Conservation (phyloP, 2,888 invertebrate genomes). For the Elmis aenea region DNA sequence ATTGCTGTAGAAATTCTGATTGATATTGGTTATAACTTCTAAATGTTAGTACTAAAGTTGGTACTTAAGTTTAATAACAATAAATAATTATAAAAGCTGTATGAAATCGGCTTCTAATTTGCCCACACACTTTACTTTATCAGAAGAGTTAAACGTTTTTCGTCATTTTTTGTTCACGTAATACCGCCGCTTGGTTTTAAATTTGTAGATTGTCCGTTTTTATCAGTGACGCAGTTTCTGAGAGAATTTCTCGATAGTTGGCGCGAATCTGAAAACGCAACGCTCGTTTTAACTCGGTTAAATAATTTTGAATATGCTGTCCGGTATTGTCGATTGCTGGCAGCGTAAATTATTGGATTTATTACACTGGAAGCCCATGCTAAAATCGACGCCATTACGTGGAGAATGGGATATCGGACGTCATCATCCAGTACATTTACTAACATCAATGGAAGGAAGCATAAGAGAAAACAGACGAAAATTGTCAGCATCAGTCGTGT, state of each 20-base stretch:
- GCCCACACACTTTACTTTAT: too few species aligned
- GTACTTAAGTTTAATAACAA: too few species aligned
- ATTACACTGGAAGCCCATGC: slow-evolving; percentile 89
- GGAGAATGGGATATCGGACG: slow-evolving; percentile 66
- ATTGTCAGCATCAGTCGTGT: slow-evolving; percentile 84
- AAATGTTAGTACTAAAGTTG: too few species aligned
- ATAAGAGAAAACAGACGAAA: slow-evolving; percentile 79
- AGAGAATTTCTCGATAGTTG: slow-evolving; percentile 24
- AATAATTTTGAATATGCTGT: slow-evolving; percentile 57
- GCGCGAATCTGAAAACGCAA: slow-evolving; percentile 29
- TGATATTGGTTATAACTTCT: too few species aligned
- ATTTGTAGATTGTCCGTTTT: slow-evolving; percentile 5
- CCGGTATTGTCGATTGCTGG: slow-evolving; percentile 78
- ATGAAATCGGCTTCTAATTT: too few species aligned
- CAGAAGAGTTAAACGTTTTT: too few species aligned
- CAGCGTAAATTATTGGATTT: slow-evolving; percentile 87
- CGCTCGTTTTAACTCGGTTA: slow-evolving; percentile 39
- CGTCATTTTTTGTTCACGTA: too few species aligned
- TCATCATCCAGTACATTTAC: slow-evolving; percentile 83
- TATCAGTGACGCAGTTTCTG: too few species aligned
- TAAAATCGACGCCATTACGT: slow-evolving; percentile 77
- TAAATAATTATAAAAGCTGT: too few species aligned
- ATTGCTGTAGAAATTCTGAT: too few species aligned
- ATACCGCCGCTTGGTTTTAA: slow-evolving; percentile 10
- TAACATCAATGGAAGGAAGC: slow-evolving; percentile 83